A percentile compares a stretch with the other conserved stretches of the same genome.
Evolutionary conservation across 1,140 invertebrate species (phyloP).

Genomic region (Tetragnatha versicolor): DNA sequence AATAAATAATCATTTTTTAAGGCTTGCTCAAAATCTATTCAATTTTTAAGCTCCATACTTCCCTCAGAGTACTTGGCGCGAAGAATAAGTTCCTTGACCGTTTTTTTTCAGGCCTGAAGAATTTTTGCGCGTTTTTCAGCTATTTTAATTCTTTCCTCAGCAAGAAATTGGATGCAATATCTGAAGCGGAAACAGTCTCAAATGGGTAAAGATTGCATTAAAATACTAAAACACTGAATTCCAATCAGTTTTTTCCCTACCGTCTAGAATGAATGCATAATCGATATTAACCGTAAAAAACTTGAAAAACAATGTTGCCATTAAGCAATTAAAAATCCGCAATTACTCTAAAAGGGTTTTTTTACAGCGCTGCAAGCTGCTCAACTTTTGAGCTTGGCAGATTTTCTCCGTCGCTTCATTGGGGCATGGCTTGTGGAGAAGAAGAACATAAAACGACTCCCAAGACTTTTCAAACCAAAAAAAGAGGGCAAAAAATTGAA

Average conservation of each 20-base stretch:
- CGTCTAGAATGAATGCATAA: slow-evolving; percentile 29
- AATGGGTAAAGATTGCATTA: not conserved
- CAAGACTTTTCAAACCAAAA: not conserved
- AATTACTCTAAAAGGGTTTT: slow-evolving; percentile 35
- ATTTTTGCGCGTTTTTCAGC: not conserved
- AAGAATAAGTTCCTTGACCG: no score
- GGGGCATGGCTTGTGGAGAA: slow-evolving; percentile 2
- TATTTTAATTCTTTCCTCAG: not conserved
- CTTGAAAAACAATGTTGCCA: slow-evolving; percentile 39
- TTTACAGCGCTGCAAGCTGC: not conserved
- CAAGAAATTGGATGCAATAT: slow-evolving; percentile 9
- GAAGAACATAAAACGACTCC: slow-evolving; percentile 12
- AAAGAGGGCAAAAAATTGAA: not conserved
- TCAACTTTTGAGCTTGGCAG: slow-evolving; percentile 10
- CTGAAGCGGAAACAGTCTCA: not conserved
- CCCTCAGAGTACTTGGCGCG: no score
- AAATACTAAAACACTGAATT: slow-evolving; percentile 34
- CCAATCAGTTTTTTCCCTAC: slow-evolving; percentile 7
- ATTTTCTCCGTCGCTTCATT: slow-evolving; percentile 11
- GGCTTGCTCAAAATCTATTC: no score
- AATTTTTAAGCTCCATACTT: no score
- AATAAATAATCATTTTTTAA: no score
- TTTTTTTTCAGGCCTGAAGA: not conserved
- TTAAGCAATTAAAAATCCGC: slow-evolving; percentile 51
- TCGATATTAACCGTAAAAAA: slow-evolving; percentile 32